Conservation (phyloP, 2,113 vertebrate genomes). For the Ovibos moschatus region DNA sequence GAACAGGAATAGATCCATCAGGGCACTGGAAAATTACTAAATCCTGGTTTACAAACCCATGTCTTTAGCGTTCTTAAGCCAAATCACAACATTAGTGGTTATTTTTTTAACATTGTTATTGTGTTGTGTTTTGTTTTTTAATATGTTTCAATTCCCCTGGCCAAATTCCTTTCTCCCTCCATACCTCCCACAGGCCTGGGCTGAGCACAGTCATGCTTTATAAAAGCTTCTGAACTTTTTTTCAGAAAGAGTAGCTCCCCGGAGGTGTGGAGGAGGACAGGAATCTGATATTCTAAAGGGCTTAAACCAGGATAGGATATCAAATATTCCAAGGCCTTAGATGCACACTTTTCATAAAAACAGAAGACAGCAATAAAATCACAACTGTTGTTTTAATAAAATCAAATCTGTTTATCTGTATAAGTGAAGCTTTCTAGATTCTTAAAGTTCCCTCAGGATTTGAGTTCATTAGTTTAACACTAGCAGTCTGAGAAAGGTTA, state of each 20-base stretch:
- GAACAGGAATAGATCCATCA: not conserved
- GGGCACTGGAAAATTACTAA: not conserved
- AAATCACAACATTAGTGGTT: conserved; percentile 2
- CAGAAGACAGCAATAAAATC: not conserved
- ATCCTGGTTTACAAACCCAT: not conserved
- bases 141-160: conserved; percentile 1
- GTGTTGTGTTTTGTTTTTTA: conserved; percentile 21
- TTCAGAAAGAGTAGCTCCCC: conserved; percentile 1
- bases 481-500: not conserved
- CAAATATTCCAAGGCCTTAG: not conserved
- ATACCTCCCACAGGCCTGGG: conserved; percentile 37
- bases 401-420: not conserved
- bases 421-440: not conserved
- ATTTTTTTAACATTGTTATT: not conserved
- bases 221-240: not conserved
- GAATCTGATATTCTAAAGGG: conserved; percentile 7
- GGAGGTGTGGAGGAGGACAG: conserved; percentile 13
- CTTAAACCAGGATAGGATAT: not conserved
- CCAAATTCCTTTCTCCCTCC: conserved; percentile 52
- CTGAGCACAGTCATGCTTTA: conserved; percentile 21
- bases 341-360: not conserved
- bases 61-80: not conserved
- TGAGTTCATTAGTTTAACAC: not conserved
- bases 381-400: not conserved
- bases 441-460: not conserved